Evolutionary conservation across 2,888 invertebrate genomes (phyloP), one percentile per base, ranked within the genome.

Genomic region (Scaptomyza flava): DNA sequence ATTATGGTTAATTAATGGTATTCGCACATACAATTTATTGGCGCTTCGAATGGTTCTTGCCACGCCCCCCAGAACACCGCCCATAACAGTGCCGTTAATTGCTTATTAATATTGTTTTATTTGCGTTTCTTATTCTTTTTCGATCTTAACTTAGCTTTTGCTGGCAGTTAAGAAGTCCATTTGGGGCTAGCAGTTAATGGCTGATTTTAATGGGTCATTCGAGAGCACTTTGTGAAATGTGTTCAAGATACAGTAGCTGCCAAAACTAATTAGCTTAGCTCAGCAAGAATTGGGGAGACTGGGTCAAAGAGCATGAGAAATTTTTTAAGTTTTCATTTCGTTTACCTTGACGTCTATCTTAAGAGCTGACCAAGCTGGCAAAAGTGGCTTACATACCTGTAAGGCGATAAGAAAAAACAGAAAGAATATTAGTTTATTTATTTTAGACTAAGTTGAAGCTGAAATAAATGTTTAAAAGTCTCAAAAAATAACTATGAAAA

Each of bases 1-100:
- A 81, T 84, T 87, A 87, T 71, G 70, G 57, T 82, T 89, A 84
- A 84, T 84, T 84, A 89, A 89, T 84, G 87, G 82, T 84, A 73
- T 81, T 89, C 79, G 66, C 87, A 27, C 27, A 27, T 6, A 27
- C 56, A 61, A 64, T 64, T 53, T 79, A 65, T 69, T 79, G 69
- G 69, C 58, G 62, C 59, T 64, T 36, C 17, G 51, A 36, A 36
- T 34, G 41, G 27, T 27, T 27, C 27, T 27, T 27, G 1, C 34
- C n/a, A 12, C 33, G 63, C 47, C 46, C 4, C 9, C 47, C 38
- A 62, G 0, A 33, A 33, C 41, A 36, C 60, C 23, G 12, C 47
- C 27, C 23, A 8, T 30, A 17, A 36, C 8, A 53, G 36, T 23
- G 52, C 61, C 53, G 64, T 77, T 83, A 82, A 82, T 82, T 82